A percentile compares a stretch with the other conserved stretches of the same genome.
Conservation (phyloP, 2,888 invertebrate genomes). For the Eupelmus urozonus region DNA sequence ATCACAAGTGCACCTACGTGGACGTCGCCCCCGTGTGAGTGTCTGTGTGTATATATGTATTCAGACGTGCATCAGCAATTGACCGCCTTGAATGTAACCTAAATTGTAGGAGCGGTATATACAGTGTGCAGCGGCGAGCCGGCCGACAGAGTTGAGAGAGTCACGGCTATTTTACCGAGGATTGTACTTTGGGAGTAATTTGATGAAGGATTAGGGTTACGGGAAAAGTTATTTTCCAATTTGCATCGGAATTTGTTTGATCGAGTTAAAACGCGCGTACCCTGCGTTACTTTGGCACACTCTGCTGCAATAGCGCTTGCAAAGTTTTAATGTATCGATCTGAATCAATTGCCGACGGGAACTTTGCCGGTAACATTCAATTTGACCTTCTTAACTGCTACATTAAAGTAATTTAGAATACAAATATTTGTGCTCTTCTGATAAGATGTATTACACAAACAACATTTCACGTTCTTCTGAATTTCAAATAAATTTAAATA, state of each 20-base stretch:
- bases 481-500: too few relatives aligned
- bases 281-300: neutral
- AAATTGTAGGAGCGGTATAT: slow-evolving; percentile 42
- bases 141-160: neutral
- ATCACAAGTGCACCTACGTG: slow-evolving; percentile 42
- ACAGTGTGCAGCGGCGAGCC: neutral
- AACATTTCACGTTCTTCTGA: too few relatives aligned
- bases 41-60: neutral
- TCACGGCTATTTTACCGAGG: slow-evolving; percentile 34
- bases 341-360: neutral
- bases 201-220: slow-evolving; percentile 44
- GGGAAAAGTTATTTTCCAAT: slow-evolving; percentile 50
- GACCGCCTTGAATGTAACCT: slow-evolving; percentile 54
- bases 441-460: too few relatives aligned
- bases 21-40: neutral
- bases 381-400: too few relatives aligned
- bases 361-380: neutral
- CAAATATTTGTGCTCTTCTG: too few relatives aligned
- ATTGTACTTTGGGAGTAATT: slow-evolving; percentile 43
- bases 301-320: too few relatives aligned
- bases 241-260: slow-evolving; percentile 36
- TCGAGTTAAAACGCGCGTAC: slow-evolving; percentile 10
- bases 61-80: slow-evolving; percentile 46
- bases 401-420: too few relatives aligned
- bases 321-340: slow-evolving; percentile 12